Base-by-base conservation (phyloP, 2,113 vertebrate genomes). In the Coptodon rendalli region DNA sequence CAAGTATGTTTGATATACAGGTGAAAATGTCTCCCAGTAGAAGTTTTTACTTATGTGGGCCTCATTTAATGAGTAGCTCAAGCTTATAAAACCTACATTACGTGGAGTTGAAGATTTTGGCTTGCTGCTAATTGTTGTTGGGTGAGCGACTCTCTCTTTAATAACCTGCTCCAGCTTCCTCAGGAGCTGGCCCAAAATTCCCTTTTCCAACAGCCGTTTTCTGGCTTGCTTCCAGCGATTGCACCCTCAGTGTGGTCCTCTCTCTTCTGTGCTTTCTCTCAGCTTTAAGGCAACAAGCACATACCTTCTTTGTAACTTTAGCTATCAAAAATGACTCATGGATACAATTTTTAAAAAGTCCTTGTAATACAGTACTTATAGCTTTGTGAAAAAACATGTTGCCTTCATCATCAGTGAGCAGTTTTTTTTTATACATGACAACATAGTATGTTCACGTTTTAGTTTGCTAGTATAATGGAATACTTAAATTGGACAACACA, bases 231-330 rank as follows among this genome's bases (percentile, higher is more conserved):
- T 91, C 92, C 92, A 92, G 66, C 56, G 22, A 79, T 78, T 43
- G 82, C 88, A 88, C 83, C 83, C 80, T 93, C 91, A 84, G 91
- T 86, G 94, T 92, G 88, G 81, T 59, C 54, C 54, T 57, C 81
- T 87, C 84, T 48, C 17, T 31, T 19, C 73, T 73, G 38, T 66
- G 57, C 78, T 81, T 83, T 87, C 80, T 80, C 81, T 71, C 16
- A 0, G 73, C 80, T 86, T 87, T 87, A 83, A 90, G 80, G 36
- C 59, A 78, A 73, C 50, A 78, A 78, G 10, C 17, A 7, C 29
- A 71, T 50, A 19, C 29, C 61, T 82, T 13, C 45, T 52, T 52
- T 78, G 6, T n/a, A 52, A 34, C 27, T 78, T 78, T 5, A 78
- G 43, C 27, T 52, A n/a, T 31, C 10, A 31, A 52, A 68, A 78